phyloP scores from a whole-genome alignment of 2,113 vertebrate species.

The Gymnocephalus cernua region DNA sequence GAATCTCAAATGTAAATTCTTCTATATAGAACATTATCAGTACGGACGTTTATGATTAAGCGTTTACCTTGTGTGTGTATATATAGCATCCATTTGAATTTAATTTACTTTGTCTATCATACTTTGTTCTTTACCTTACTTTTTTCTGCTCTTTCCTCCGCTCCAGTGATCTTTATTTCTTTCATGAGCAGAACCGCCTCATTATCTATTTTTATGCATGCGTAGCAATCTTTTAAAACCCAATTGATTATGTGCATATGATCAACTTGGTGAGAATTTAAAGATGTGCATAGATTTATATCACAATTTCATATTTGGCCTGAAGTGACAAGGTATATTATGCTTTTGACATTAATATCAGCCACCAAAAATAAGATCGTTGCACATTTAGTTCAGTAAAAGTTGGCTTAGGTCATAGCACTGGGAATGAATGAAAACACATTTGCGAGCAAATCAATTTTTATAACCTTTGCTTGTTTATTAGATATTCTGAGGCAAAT shows the following conservation, averaged over 20 bases:
- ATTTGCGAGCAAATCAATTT: constrained; percentile 80
- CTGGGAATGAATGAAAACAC: constrained; percentile 78
- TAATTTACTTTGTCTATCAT: not conserved
- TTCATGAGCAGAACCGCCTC: not conserved
- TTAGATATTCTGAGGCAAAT: constrained; percentile 79
- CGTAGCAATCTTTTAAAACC: constrained; percentile 22
- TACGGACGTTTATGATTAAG: not conserved
- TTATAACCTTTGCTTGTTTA: constrained; percentile 82
- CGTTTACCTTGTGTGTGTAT: not conserved
- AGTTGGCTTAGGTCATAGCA: constrained; percentile 72
- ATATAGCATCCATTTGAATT: not conserved
- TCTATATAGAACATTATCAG: not conserved
- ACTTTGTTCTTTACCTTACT: not conserved
- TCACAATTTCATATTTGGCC: constrained; percentile 12
- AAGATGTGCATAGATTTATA: not conserved
- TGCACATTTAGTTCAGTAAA: constrained; percentile 50
- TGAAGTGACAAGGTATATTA: constrained; percentile 17
- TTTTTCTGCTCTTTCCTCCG: constrained; percentile 4
- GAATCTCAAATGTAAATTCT: not conserved
- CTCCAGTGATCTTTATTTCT: constrained; percentile 1
- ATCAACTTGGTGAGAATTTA: constrained; percentile 13
- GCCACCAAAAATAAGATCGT: constrained; percentile 46
- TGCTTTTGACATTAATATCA: constrained; percentile 11
- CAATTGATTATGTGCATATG: constrained; percentile 42
- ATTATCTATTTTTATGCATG: constrained; percentile 28